Conservation (phyloP, 2,888 invertebrate genomes). For the Sinhomidia bicolor region DNA sequence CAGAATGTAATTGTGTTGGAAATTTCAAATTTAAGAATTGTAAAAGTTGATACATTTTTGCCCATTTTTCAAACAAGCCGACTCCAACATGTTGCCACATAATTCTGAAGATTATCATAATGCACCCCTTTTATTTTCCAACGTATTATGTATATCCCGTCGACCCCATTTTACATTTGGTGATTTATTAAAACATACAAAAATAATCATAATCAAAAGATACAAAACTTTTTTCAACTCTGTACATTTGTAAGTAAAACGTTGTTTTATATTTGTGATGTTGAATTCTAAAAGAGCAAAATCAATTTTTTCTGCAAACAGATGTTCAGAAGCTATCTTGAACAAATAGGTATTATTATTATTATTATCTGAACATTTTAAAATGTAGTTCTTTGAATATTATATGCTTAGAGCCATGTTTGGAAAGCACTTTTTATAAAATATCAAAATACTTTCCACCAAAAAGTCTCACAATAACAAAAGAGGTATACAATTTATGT, state of each 20-base stretch:
- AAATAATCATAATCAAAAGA: too few species aligned
- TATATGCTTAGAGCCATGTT: background rate
- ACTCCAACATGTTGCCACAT: background rate
- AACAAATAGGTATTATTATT: too few species aligned
- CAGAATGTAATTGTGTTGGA: too few species aligned
- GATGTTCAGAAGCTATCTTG: too few species aligned
- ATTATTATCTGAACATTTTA: too few species aligned
- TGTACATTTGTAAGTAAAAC: too few species aligned
- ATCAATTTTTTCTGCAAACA: too few species aligned
- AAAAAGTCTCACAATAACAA: background rate
- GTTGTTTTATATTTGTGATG: too few species aligned
- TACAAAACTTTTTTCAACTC: too few species aligned
- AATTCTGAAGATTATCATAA: background rate
- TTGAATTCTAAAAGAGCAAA: too few species aligned
- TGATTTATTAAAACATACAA: background rate
- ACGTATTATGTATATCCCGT: background rate
- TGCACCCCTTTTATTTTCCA: background rate
- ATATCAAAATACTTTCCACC: background rate
- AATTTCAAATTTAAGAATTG: background rate
- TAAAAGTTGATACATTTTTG: background rate
- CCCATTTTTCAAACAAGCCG: background rate
- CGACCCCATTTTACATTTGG: background rate
- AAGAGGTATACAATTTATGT: slow-evolving; percentile 15
- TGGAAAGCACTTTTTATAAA: background rate
- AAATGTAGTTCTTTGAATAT: too few species aligned